Evolutionary conservation across 2,888 invertebrate species (phyloP).

Genomic region (Chrysina gloriosa): DNA sequence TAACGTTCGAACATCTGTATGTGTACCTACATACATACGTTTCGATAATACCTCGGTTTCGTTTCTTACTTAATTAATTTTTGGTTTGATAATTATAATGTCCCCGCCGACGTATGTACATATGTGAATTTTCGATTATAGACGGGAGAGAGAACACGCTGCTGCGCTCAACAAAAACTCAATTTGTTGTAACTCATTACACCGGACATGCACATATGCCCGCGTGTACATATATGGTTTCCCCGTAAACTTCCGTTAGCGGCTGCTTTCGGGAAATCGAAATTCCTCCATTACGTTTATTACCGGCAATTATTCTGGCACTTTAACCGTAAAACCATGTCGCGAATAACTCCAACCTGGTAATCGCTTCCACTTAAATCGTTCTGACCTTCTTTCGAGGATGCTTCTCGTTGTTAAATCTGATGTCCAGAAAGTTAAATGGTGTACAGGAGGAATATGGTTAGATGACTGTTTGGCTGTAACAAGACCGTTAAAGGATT

Average conservation of each 20-base stretch:
- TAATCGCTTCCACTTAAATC: slow-evolving; percentile 13
- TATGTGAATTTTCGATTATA: too few relatives aligned
- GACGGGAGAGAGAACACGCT: too few relatives aligned
- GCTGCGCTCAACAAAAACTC: slow-evolving; percentile 11
- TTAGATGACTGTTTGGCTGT: too few relatives aligned
- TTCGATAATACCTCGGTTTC: not conserved
- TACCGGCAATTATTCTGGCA: slow-evolving; percentile 14
- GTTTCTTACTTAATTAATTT: too few relatives aligned
- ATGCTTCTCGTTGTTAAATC: too few relatives aligned
- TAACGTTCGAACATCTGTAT: too few relatives aligned
- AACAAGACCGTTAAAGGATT: too few relatives aligned
- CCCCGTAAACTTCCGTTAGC: not conserved
- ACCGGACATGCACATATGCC: slow-evolving; percentile 8
- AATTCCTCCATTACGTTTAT: slow-evolving; percentile 24
- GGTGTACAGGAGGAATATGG: too few relatives aligned
- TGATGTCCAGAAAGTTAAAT: too few relatives aligned
- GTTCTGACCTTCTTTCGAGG: not conserved
- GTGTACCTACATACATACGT: not conserved
- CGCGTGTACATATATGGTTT: slow-evolving; percentile 16
- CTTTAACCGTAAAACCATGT: not conserved
- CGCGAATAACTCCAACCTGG: not conserved
- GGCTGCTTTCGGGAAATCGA: slow-evolving; percentile 17
- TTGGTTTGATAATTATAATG: too few relatives aligned
- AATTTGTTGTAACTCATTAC: slow-evolving; percentile 26
- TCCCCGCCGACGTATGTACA: too few relatives aligned